These are phyloP conservation scores for Gracilinanus agilis DNA, from an alignment of 2,113 vertebrate genomes.

Conservation along the genomic window DNA sequence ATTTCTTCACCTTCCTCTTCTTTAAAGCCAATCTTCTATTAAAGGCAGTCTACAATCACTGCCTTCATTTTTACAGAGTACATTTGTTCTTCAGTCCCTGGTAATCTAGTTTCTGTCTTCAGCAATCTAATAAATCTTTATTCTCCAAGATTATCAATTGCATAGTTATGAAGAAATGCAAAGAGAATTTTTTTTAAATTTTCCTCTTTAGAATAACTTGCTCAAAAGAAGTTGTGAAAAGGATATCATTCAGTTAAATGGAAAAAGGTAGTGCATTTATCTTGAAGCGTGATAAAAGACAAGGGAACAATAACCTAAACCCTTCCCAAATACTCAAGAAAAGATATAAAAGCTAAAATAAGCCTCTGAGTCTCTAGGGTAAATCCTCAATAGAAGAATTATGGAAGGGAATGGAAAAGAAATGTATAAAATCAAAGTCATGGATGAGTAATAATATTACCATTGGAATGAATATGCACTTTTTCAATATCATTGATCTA, in stretches of 20 bases:
- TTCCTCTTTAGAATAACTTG: background rate
- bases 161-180: no score
- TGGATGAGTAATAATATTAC: background rate
- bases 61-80: background rate
- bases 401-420: background rate
- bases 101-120: background rate
- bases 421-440: background rate
- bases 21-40: background rate
- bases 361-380: background rate
- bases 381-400: background rate
- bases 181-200: background rate
- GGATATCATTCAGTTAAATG: background rate
- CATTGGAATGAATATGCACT: background rate
- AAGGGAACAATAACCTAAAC: background rate
- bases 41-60: background rate
- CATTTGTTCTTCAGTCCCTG: background rate
- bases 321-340: background rate
- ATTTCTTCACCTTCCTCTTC: background rate
- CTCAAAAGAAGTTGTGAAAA: background rate
- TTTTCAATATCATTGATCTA: background rate
- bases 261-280: background rate
- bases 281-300: background rate
- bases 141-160: no score
- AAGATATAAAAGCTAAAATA: background rate
- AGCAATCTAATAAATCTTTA: background rate